Conservation (phyloP, 35 echinoderm and acorn worm genomes). For the Nesometra sesokonis region DNA sequence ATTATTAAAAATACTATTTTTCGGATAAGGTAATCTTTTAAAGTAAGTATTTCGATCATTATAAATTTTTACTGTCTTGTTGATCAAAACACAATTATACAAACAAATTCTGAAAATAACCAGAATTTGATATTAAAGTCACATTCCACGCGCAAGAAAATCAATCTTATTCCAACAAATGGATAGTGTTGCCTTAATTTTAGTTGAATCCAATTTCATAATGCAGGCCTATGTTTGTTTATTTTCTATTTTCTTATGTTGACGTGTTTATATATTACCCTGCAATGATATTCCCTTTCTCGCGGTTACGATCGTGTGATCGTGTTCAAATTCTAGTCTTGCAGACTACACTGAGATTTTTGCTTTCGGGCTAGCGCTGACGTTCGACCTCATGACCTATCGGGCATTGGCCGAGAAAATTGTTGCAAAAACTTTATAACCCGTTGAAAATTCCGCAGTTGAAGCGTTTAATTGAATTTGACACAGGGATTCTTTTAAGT, state of each 20-base stretch:
- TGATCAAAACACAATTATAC: no score
- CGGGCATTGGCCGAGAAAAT: background rate
- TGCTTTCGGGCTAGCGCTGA: background rate
- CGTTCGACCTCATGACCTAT: background rate
- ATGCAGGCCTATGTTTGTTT: constrained; percentile 1
- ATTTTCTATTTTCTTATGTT: background rate
- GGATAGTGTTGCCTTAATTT: background rate
- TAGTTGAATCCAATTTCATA: background rate
- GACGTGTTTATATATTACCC: background rate
- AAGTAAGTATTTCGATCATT: no score
- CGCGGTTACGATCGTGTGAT: background rate
- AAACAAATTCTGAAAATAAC: no score
- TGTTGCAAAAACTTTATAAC: background rate
- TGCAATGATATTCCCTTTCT: background rate
- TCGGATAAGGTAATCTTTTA: no score
- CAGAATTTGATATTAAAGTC: no score
- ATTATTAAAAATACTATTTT: no score
- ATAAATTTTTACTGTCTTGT: no score
- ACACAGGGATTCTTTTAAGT: background rate
- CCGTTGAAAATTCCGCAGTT: background rate
- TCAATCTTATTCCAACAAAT: no score
- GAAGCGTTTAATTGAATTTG: background rate
- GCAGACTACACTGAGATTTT: background rate
- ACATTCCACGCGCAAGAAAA: no score
- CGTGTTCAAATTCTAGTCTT: background rate